phyloP scores from a whole-genome alignment of 2,797 vertebrate species.

The Numenius phaeopus region DNA sequence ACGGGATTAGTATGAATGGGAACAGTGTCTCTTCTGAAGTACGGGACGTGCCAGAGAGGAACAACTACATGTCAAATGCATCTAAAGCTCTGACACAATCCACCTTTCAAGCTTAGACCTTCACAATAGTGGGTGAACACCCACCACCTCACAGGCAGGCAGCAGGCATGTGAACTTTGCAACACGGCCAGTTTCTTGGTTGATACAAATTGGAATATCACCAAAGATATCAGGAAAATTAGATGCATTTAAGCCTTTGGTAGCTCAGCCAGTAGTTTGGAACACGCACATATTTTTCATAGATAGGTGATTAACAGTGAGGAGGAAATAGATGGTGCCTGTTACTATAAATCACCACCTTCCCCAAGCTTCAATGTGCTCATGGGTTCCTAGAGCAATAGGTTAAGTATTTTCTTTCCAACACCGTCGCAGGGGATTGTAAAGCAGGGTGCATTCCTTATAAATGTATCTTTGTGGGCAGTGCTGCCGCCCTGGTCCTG shows the following conservation, averaged over 20 bases:
- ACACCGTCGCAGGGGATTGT: not conserved
- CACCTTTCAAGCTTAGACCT: not conserved
- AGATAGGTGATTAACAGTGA: not conserved
- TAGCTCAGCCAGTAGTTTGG: not conserved
- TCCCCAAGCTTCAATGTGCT: not conserved
- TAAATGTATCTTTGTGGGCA: slow-evolving; percentile 31
- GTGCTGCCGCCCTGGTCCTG: not conserved
- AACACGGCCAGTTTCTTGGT: accelerated
- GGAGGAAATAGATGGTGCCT: not conserved
- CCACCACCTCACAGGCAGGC: not conserved
- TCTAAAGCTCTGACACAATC: not conserved
- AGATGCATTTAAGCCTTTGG: not conserved
- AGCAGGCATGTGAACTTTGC: not conserved
- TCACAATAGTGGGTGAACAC: accelerated
- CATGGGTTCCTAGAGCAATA: not conserved
- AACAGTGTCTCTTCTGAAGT: not conserved
- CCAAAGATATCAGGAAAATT: not conserved
- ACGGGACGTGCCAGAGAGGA: not conserved
- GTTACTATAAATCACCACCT: not conserved
- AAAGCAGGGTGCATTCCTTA: not conserved
- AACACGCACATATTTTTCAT: not conserved
- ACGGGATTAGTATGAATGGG: not conserved
- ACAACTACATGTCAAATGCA: not conserved
- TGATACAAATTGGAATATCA: not conserved
- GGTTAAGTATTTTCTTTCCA: slow-evolving; percentile 9